Conservation (phyloP, 1,140 invertebrate species). For the Cotesia glomerata region DNA sequence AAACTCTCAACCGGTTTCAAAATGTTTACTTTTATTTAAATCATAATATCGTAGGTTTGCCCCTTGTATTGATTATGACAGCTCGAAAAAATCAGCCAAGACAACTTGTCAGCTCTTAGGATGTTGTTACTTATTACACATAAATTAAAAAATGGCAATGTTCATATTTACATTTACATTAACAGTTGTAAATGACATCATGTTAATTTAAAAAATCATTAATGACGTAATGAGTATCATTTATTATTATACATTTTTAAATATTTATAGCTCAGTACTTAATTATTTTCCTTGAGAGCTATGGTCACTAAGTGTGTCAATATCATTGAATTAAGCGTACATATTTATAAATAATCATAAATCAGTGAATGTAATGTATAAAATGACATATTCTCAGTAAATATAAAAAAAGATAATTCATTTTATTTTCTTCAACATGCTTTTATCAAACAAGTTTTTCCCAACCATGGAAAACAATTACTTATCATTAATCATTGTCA, state of each 20-base stretch:
- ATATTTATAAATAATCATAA: not conserved
- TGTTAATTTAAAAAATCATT: constrained; percentile 6
- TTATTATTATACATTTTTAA: not conserved
- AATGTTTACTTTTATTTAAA: constrained; percentile 1
- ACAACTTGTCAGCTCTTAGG: not conserved
- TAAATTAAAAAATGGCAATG: constrained; percentile 10
- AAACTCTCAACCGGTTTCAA: constrained; percentile 5
- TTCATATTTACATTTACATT: too few species aligned
- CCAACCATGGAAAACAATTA: not conserved
- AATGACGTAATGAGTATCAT: constrained; percentile 2
- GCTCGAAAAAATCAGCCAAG: not conserved
- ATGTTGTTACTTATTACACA: not conserved
- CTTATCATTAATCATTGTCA: constrained; percentile 4
- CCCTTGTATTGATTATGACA: not conserved
- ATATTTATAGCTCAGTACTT: not conserved
- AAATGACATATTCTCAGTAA: not conserved
- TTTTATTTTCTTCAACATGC: not conserved
- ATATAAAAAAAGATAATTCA: not conserved
- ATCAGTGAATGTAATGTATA: not conserved
- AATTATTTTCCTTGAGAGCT: constrained; percentile 19
- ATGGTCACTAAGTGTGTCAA: constrained; percentile 13
- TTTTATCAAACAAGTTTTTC: not conserved
- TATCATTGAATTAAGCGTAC: not conserved
- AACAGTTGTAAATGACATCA: constrained; percentile 20
- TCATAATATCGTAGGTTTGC: not conserved